These are phyloP conservation scores for Saimiri boliviensis DNA, from an alignment of 2,113 vertebrate species.

Conservation along the genomic window DNA sequence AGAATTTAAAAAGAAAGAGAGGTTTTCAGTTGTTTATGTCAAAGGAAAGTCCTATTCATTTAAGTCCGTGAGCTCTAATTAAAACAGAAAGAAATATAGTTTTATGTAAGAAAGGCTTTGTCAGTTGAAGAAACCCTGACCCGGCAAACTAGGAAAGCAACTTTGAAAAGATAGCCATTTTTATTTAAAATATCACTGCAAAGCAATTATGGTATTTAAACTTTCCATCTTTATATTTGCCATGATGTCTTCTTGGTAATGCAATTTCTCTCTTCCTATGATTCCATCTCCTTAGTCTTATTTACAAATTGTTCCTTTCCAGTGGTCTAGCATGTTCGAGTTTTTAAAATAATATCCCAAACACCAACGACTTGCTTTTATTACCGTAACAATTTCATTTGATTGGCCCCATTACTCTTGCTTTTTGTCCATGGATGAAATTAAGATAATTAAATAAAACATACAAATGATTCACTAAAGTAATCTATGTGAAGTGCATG, in stretches of 20 bases:
- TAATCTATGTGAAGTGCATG: not conserved
- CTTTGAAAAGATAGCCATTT: not conserved
- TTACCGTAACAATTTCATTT: constrained; percentile 20
- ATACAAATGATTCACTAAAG: constrained; percentile 51
- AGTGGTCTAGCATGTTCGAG: not conserved
- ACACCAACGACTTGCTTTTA: not conserved
- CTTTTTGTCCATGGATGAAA: constrained; percentile 29
- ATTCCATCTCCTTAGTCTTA: constrained; percentile 31
- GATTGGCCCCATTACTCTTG: constrained; percentile 38
- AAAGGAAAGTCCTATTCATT: not conserved
- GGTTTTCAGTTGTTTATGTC: not conserved
- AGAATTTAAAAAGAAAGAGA: not conserved
- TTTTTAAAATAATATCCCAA: constrained; percentile 3
- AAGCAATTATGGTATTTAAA: not conserved
- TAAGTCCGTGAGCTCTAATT: not conserved
- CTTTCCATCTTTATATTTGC: not conserved
- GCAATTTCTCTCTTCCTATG: not conserved
- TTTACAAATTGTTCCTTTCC: constrained; percentile 41
- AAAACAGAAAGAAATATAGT: constrained; percentile 36
- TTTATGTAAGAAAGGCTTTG: not conserved
- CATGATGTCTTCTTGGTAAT: not conserved
- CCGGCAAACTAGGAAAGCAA: not conserved
- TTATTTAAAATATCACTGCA: not conserved
- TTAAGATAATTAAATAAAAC: constrained; percentile 59
- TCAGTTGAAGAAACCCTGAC: not conserved